Evolutionary conservation across 2,113 vertebrate genomes (phyloP), one percentile per base, ranked within the genome.

Genomic region (Tenrec ecaudatus): DNA sequence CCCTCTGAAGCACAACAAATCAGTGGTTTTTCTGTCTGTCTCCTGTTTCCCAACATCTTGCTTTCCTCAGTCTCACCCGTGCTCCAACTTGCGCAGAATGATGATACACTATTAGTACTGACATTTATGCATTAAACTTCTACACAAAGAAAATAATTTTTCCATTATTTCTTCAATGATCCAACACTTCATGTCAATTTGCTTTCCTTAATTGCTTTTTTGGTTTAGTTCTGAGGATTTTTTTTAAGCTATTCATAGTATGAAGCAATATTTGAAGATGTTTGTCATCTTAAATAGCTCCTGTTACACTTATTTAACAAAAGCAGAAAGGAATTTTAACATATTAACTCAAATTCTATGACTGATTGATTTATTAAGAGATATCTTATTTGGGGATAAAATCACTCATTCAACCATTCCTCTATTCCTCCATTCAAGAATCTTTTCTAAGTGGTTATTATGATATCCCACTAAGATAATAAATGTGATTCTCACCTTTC

Each of bases 171-270:
- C 92, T 94, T 96, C 84, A 95, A 88, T 95, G 88, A 97, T 95
- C 93, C 94, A 95, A 90, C 66, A 64, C 66, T 95, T 94, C 96
- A 76, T 90, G 95, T 95, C 95, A 97, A 95, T 97, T 97, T 98
- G 87, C 93, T 97, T 96, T 95, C 92, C 94, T 96, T 97, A 97
- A 97, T 97, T 97, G 89, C 94, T 96, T 97, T 96, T 66, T 97
- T 95, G 96, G 88, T 96, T 98, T 97, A 92, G 89, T 95, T 97
- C 95, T 29, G 79, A 94, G 81, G 47, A 89, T 83, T 94, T 96
- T 96, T 90, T 94, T 82, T 93, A 96, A 93, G 66, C 71, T 95
- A 57, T 69, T 95, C 73, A 79, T 86, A 95, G 57, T 88, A 83
- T 88, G 77, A 95, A 95, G 88, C 60, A 86, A 92, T 92, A 80